Conservation (phyloP, 2,888 invertebrate genomes). For the Ptilodon capucinus region DNA sequence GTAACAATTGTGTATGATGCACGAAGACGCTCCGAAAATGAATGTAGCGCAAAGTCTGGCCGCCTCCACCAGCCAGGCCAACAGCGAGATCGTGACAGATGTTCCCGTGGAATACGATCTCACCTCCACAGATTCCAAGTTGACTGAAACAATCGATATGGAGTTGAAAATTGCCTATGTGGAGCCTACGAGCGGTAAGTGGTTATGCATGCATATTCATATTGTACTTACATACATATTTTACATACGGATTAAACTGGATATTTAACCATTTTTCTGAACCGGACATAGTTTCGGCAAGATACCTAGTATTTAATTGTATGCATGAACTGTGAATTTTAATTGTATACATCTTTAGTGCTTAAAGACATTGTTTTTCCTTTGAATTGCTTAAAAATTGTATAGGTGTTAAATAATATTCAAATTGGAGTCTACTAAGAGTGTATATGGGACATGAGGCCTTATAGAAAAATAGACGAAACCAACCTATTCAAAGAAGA, state of each 20-base stretch:
- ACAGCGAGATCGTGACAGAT: conserved; percentile 69
- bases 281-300: background rate
- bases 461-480: conserved; percentile 30
- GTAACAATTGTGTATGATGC: conserved; percentile 82
- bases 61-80: conserved; percentile 83
- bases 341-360: background rate
- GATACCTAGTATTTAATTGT: background rate
- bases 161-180: conserved; percentile 85
- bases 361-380: too few species aligned
- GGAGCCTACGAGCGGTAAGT: conserved; percentile 83
- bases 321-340: background rate
- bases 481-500: conserved; percentile 56
- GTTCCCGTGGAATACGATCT: conserved; percentile 72
- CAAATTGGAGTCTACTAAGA: conserved; percentile 61
- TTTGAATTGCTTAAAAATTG: background rate
- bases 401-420: conserved; percentile 32
- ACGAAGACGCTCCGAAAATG: conserved; percentile 87
- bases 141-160: conserved; percentile 76
- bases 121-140: conserved; percentile 73
- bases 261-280: background rate
- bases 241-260: background rate
- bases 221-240: background rate
- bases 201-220: conserved; percentile 10
- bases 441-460: conserved; percentile 68
- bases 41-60: conserved; percentile 86